phyloP scores from a whole-genome alignment of 2,113 vertebrate genomes.

The zebrafish (Danio rerio) region GRCz12tu NC_133197.1:31651001-31651500 shows the following conservation, averaged over 20 bases:
- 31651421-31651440: no score
- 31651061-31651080: no score
- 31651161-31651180: background rate
- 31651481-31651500: no score
- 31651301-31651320: conserved; percentile 60
- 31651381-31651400: no score
- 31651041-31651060: no score
- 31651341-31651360: no score
- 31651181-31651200: background rate
- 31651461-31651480: no score
- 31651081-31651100: background rate
- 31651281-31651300: conserved; percentile 17
- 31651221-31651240: conserved; percentile 69
- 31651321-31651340: background rate
- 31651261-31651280: background rate
- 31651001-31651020: no score
- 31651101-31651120: background rate
- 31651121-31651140: background rate
- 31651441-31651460: no score
- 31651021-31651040: no score
- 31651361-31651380: no score
- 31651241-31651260: conserved; percentile 15
- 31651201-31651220: conserved; percentile 47
- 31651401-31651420: no score
- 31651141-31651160: background rate